Percentiles rank a stretch among this genome's conserved stretches.
Conservation (phyloP, 2,888 invertebrate species). For the Isotomurus palustris region DNA sequence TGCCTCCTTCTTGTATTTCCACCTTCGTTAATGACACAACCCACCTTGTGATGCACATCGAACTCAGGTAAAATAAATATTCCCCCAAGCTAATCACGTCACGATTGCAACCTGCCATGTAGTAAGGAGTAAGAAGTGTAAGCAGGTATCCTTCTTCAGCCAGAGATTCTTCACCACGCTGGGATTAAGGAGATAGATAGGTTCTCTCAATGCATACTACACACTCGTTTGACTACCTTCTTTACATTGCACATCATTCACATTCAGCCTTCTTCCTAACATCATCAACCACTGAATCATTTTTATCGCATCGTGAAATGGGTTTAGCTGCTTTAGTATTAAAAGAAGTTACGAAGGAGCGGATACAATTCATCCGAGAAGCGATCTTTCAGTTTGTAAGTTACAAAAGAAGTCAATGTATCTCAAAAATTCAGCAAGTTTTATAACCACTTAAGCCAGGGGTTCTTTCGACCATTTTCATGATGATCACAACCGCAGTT, state of each 20-base stretch:
- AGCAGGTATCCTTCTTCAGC: not conserved
- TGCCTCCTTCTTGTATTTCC: too few relatives aligned
- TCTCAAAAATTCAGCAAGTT: slow-evolving; percentile 1
- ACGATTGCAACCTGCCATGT: not conserved
- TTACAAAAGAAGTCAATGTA: slow-evolving; percentile 1
- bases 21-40: not conserved
- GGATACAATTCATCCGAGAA: not conserved
- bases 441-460: slow-evolving; percentile 6
- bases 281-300: too few relatives aligned
- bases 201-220: not conserved
- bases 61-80: slow-evolving; percentile 7
- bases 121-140: not conserved
- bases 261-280: not conserved
- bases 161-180: not conserved
- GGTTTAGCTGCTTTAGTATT: too few relatives aligned
- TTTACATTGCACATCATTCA: not conserved
- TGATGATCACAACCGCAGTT: too few relatives aligned
- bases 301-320: too few relatives aligned
- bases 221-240: slow-evolving; percentile 3
- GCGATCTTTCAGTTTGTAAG: slow-evolving; percentile 1
- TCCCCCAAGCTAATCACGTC: slow-evolving; percentile 7
- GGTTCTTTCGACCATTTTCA: too few relatives aligned
- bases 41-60: not conserved
- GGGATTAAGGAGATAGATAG: not conserved
- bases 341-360: too few relatives aligned